Percentiles rank a stretch among this genome's conserved stretches.
These are phyloP conservation scores for Zaprionus kolodkinae DNA, from an alignment of 1,140 invertebrate species.

Conservation along the genomic window DNA sequence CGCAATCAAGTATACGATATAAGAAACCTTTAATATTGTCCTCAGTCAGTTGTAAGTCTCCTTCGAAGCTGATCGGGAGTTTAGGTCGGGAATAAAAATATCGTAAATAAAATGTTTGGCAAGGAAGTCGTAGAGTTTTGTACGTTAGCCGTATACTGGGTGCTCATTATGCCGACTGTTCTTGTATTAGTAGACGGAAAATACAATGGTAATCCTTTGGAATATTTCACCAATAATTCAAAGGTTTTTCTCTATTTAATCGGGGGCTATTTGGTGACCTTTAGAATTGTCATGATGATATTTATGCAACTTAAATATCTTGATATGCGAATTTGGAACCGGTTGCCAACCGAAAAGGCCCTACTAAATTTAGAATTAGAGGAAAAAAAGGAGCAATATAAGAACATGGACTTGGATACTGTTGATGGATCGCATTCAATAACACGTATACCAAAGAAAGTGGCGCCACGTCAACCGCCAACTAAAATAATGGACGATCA, in stretches of 20 bases:
- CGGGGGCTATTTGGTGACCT: conserved; percentile 13
- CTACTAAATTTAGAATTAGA: conserved; percentile 5
- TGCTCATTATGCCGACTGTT: conserved; percentile 1
- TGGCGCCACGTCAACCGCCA: neutral
- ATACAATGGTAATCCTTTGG: neutral
- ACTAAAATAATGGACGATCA: neutral
- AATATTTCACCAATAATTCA: conserved; percentile 1
- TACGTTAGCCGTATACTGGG: conserved; percentile 27
- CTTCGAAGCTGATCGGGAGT: conserved; percentile 5
- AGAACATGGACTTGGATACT: conserved; percentile 18
- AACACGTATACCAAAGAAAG: neutral
- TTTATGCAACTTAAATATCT: conserved; percentile 1
- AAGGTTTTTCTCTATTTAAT: conserved; percentile 12
- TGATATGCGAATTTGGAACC: conserved; percentile 16
- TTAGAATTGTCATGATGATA: neutral
- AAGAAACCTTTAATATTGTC: neutral
- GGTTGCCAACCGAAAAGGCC: neutral
- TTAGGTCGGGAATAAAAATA: neutral
- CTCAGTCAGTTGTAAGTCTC: conserved; percentile 8
- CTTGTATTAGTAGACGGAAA: neutral
- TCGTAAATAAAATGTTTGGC: conserved; percentile 19
- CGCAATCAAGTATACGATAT: neutral
- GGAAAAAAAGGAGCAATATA: neutral
- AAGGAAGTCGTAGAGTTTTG: conserved; percentile 33
- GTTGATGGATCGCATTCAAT: conserved; percentile 10